Conservation (phyloP, 2,888 invertebrate species). For the Melanostoma mellinum region DNA sequence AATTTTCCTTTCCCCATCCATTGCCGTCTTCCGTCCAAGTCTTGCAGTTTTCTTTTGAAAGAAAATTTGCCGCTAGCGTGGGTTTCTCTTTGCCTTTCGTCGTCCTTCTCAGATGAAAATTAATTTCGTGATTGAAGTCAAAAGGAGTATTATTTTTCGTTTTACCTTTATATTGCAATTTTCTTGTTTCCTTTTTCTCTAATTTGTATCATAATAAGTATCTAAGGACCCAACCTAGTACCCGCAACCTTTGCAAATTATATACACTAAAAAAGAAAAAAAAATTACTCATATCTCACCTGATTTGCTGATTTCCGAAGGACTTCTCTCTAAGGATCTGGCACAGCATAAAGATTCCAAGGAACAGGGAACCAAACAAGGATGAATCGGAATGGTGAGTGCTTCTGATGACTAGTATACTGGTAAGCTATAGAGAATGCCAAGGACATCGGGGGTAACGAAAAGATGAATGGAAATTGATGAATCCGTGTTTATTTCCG, state of each 20-base stretch:
- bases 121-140: conserved; percentile 66
- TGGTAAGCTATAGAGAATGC: conserved; percentile 19
- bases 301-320: conserved; percentile 70
- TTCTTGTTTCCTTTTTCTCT: conserved; percentile 58
- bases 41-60: neutral
- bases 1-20: conserved; percentile 14
- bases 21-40: neutral
- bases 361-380: conserved; percentile 30
- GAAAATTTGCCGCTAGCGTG: conserved; percentile 28
- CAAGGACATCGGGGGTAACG: conserved; percentile 57
- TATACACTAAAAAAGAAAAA: conserved; percentile 18
- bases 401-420: conserved; percentile 46
- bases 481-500: conserved; percentile 75
- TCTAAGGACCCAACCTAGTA: conserved; percentile 33
- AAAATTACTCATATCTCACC: conserved; percentile 51
- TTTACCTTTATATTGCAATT: conserved; percentile 59
- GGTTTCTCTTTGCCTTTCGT: neutral
- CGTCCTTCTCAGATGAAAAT: conserved; percentile 45
- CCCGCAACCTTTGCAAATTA: conserved; percentile 55
- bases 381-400: conserved; percentile 24
- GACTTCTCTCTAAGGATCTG: conserved; percentile 51
- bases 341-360: conserved; percentile 41
- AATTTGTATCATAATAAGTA: conserved; percentile 52
- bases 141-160: conserved; percentile 50
- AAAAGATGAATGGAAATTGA: conserved; percentile 75